A percentile compares a stretch with the other conserved stretches of the same genome.
These are phyloP conservation scores for Spodoptera litura DNA, from an alignment of 1,140 invertebrate species.

Conservation along the genomic window DNA sequence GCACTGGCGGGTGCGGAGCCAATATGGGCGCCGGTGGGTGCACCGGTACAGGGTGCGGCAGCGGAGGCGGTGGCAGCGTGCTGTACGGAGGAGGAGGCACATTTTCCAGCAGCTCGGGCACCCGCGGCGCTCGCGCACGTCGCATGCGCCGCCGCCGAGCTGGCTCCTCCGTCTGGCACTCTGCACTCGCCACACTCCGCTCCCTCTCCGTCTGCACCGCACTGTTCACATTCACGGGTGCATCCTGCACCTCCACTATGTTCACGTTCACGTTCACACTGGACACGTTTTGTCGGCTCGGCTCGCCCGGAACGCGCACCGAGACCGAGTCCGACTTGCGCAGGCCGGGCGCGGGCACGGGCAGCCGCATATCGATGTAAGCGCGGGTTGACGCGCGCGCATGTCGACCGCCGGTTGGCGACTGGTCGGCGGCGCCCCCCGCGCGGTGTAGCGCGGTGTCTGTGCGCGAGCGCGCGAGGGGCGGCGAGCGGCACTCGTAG, in stretches of 20 bases:
- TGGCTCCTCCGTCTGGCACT: conserved; percentile 83
- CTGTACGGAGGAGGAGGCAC: conserved; percentile 84
- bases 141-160: conserved; percentile 69
- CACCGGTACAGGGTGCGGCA: conserved; percentile 56
- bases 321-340: conserved; percentile 79
- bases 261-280: conserved; percentile 75
- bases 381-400: conserved; percentile 80
- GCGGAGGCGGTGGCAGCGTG: conserved; percentile 73
- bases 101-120: conserved; percentile 69
- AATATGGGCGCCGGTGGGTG: conserved; percentile 59
- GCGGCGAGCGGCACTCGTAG: conserved; percentile 84
- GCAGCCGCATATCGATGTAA: conserved; percentile 82
- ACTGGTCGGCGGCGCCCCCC: conserved; percentile 67
- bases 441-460: conserved; percentile 70
- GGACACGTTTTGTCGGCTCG: conserved; percentile 74
- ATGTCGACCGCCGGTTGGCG: conserved; percentile 81
- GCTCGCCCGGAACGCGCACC: conserved; percentile 78
- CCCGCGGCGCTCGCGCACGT: conserved; percentile 67
- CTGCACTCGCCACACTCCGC: conserved; percentile 78
- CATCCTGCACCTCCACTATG: conserved; percentile 81
- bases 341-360: conserved; percentile 82
- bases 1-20: conserved; percentile 61
- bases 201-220: conserved; percentile 78
- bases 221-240: conserved; percentile 76
- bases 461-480: conserved; percentile 77